Evolutionary conservation across 2,888 invertebrate genomes (phyloP), one percentile per base, ranked within the genome.

Genomic region (Abscondita cerata): DNA sequence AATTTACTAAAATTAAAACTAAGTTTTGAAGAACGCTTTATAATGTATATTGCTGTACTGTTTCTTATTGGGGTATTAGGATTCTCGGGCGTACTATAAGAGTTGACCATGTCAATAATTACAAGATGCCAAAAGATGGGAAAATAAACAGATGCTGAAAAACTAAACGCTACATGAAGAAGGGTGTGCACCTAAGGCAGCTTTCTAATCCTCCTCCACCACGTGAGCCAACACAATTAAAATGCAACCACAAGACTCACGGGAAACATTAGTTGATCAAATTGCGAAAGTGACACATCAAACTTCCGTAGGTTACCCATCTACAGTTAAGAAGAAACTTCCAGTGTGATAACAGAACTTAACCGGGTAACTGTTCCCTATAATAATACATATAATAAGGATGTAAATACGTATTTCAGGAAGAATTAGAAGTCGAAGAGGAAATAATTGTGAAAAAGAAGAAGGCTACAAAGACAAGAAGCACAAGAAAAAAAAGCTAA

Each of bases 61-160:
- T n/a, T n/a, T n/a, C n/a, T n/a, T n/a, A n/a, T n/a, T n/a, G n/a
- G n/a, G n/a, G n/a, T n/a, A n/a, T 71, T 77, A 93, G 91, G 84
- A n/a, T 98, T 62, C 82, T 95, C 58, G 90, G 91, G 2, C 85
- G 98, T 64, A 91, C 90, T 2, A 84, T 99, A 41, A 83, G 98
- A 71, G 98, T 99, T 0, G 99, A 99, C 79, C 99, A 99, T 80
- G 97, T 97, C 55, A 87, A 91, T 65, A 90, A 96, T 74, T 99
- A 99, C 79, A 92, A 93, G 79, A 90, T 92, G 2, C 98, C 98
- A 0, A 95, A 95, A 79, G 94, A 95, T 76, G 88, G 89, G 8
- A 92, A 92, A n/a, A 44, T 90, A 92, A 78, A 84, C 86, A 44
- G 93, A 93, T 73, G 89, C 90, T 61, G 86, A 89, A n/a, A n/a